Percentiles rank a stretch among this genome's conserved stretches.
Evolutionary conservation across 2,113 vertebrate genomes (phyloP).

Genomic region (Recurvirostra avosetta): DNA sequence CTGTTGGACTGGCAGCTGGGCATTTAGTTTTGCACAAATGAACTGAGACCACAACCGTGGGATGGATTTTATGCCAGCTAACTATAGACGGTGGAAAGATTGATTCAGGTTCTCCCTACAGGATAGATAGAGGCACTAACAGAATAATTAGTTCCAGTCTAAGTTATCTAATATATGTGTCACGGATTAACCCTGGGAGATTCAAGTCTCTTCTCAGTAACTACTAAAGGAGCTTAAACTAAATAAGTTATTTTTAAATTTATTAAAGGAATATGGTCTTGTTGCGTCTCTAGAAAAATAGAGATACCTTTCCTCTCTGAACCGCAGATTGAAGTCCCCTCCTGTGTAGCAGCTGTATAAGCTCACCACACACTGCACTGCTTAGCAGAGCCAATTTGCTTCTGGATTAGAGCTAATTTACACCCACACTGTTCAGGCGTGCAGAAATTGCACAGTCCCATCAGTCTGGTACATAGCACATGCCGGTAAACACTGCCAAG

Average conservation of each 20-base stretch:
- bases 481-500: neutral
- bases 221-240: neutral
- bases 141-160: neutral
- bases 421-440: neutral
- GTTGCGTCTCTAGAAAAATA: neutral
- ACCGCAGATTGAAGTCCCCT: neutral
- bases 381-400: neutral
- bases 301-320: neutral
- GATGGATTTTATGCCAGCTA: neutral
- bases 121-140: neutral
- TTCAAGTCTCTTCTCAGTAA: neutral
- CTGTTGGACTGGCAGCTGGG: neutral
- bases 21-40: neutral
- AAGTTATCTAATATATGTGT: neutral
- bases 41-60: neutral
- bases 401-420: slow-evolving; percentile 13
- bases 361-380: neutral
- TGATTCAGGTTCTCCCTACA: neutral
- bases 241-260: neutral
- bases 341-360: neutral
- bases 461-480: neutral
- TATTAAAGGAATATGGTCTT: neutral
- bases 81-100: neutral
- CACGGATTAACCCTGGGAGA: neutral
- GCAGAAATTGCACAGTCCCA: neutral